Base-by-base conservation (phyloP, 2,797 vertebrate genomes). In the Semaprochilodus insignis region DNA sequence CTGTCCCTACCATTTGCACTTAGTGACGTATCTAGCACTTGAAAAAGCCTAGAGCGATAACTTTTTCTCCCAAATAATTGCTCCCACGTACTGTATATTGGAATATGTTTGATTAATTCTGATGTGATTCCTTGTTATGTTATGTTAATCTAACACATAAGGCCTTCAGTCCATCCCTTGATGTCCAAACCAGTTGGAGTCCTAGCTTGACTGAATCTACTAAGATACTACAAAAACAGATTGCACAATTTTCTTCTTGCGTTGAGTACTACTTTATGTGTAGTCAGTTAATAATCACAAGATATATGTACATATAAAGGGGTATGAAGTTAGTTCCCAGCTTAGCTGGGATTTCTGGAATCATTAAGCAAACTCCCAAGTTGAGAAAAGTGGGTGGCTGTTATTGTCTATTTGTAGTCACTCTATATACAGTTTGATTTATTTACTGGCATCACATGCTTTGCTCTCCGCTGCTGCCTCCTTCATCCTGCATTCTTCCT, bases 321-420 rank as follows among this genome's bases (percentile, higher is more conserved):
- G 15, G 6, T 44, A 0, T 44, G 40, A 10, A 44, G 8, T 44
- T 62, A 62, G 59, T n/a, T 13, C 1, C 11, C 13, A 25, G 59
- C n/a, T 60, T 60, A 60, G 57, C 36, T 40, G 3, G 3, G 5
- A 6, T 44, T 44, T 44, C 40, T 40, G 2, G 0, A 48, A 13
- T 48, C 8, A 48, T 48, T 13, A 48, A 48, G 44, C 44, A 48
- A 48, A 10, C 6, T 3, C 10, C 25, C 25, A 27, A 34, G 27
- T 40, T 67, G 65, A 21, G 65, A 67, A 67, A 34, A 66, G 15
- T 27, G 60, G 4, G 60, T 15, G 87, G 91, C 92, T 88, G 88
- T 95, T 91, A 92, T 96, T 93, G 94, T 94, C 92, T 31, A 31
- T 91, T 96, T 90, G 92, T 97, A 92, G 92, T 97, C 89, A 96